Percentiles rank a stretch among this genome's conserved stretches.
Conservation (phyloP, 2,797 vertebrate species). For the Artibeus lituratus region DNA sequence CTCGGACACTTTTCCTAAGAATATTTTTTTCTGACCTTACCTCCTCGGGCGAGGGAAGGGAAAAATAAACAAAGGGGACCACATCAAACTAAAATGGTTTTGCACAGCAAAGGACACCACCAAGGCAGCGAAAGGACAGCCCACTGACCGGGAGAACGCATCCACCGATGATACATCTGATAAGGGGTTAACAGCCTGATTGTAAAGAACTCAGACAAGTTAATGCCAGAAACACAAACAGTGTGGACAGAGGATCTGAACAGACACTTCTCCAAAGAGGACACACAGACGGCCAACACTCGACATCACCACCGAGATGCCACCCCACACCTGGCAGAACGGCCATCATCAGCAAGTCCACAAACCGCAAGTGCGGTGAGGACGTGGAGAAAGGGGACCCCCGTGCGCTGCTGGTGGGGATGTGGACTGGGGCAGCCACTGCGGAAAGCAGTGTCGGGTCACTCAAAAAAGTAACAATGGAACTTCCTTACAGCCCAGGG, state of each 20-base stretch:
- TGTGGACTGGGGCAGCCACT: background rate
- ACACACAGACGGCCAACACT: background rate
- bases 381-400: background rate
- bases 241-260: background rate
- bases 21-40: background rate
- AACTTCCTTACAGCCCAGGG: background rate
- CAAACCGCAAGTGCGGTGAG: background rate
- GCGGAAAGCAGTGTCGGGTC: background rate
- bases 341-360: background rate
- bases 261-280: background rate
- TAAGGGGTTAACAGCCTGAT: background rate
- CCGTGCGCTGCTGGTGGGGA: background rate
- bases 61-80: background rate
- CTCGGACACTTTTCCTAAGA: background rate
- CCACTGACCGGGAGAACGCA: background rate
- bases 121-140: background rate
- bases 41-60: background rate
- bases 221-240: background rate
- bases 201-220: background rate
- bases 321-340: background rate
- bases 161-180: background rate
- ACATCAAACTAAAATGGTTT: background rate
- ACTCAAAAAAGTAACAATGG: background rate
- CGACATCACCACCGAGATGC: background rate
- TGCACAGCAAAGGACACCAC: background rate